Conservation (phyloP, 2,888 invertebrate genomes). For the Chloromyia formosa region DNA sequence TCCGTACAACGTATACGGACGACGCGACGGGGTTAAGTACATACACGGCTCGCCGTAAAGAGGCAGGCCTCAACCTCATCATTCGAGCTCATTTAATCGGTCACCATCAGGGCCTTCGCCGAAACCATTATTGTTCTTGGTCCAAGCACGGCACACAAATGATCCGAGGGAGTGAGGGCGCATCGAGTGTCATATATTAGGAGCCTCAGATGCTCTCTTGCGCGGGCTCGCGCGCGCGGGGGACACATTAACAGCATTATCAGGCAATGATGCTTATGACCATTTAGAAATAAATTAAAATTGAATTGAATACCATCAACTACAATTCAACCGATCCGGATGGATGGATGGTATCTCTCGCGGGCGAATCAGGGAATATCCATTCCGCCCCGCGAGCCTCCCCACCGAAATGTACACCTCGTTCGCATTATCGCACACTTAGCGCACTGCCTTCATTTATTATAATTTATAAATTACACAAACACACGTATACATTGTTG, state of each 20-base stretch:
- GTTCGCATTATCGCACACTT: conserved; percentile 23
- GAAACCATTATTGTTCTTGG: background rate
- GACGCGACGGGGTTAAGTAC: background rate
- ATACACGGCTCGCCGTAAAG: background rate
- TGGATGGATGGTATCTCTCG: too few relatives aligned
- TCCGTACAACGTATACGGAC: background rate
- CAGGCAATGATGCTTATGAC: background rate
- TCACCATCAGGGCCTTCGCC: background rate
- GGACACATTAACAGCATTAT: conserved; percentile 15
- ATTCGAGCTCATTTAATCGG: conserved; percentile 27
- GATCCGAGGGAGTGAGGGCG: too few relatives aligned
- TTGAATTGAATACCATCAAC: conserved; percentile 28
- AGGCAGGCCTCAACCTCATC: background rate
- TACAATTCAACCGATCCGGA: conserved; percentile 4
- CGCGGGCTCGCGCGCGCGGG: too few relatives aligned
- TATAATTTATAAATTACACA: conserved; percentile 37
- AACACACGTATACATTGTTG: too few relatives aligned
- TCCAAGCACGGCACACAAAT: too few relatives aligned
- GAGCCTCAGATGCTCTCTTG: background rate
- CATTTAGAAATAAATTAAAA: conserved; percentile 34
- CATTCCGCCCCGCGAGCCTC: too few relatives aligned
- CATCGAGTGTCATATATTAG: background rate
- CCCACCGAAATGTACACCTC: conserved; percentile 11
- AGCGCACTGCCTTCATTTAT: conserved; percentile 26
- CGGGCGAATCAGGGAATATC: too few relatives aligned